Percentiles rank a stretch among this genome's conserved stretches.
Evolutionary conservation across 2,113 vertebrate genomes (phyloP).

Genomic region (Misgurnus anguillicaudatus): DNA sequence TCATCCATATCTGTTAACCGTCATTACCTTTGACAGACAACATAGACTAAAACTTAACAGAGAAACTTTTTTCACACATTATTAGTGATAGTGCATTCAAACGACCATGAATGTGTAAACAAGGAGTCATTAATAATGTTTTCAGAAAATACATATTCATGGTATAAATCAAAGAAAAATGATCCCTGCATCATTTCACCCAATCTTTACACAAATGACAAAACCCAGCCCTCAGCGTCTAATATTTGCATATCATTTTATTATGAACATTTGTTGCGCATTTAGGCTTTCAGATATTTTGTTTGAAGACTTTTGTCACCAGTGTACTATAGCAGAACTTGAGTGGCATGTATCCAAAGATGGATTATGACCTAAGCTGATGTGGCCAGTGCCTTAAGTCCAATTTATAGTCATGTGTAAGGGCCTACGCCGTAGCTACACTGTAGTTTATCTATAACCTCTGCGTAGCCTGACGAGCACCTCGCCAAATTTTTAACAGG

Average conservation of each 20-base stretch:
- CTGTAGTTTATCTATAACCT: no score
- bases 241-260: constrained; percentile 54
- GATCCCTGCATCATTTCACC: constrained; percentile 60
- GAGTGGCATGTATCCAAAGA: background rate
- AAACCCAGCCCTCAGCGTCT: constrained; percentile 49
- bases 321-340: background rate
- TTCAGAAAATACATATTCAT: constrained; percentile 64
- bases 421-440: no score
- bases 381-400: no score
- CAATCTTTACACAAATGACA: constrained; percentile 47
- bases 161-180: constrained; percentile 46
- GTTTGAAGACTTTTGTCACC: background rate
- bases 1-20: constrained; percentile 54
- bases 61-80: constrained; percentile 49
- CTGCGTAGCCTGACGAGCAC: no score
- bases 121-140: constrained; percentile 61
- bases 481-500: no score
- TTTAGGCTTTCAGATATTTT: constrained; percentile 14
- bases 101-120: constrained; percentile 61
- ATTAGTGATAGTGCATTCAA: constrained; percentile 49
- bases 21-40: constrained; percentile 39
- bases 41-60: constrained; percentile 12
- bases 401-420: no score
- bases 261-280: constrained; percentile 44
- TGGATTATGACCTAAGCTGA: background rate